A percentile compares a stretch with the other conserved stretches of the same genome.
These are phyloP conservation scores for Acridotheres tristis DNA, from an alignment of 2,797 vertebrate genomes.

Conservation along the genomic window DNA sequence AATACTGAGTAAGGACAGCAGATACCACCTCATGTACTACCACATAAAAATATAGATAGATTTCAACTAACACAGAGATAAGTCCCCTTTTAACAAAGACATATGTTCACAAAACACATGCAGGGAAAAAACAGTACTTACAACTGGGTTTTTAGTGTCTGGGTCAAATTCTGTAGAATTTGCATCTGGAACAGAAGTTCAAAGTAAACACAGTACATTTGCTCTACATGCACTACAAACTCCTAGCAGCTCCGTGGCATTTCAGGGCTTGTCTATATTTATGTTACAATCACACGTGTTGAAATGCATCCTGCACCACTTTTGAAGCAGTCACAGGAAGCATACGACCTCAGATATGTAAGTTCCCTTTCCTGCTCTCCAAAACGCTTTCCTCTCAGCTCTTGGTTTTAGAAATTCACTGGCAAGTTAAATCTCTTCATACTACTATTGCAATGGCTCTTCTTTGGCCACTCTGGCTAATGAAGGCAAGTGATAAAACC, in stretches of 20 bases:
- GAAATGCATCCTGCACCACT: neutral
- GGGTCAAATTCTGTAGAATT: constrained; percentile 83
- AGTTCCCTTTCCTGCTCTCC: neutral
- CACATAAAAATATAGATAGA: neutral
- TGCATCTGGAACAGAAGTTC: constrained; percentile 73
- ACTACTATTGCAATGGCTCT: neutral
- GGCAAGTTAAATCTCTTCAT: neutral
- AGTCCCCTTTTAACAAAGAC: neutral
- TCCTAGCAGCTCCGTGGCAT: neutral
- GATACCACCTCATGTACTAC: neutral
- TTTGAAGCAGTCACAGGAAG: neutral
- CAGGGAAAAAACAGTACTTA: constrained; percentile 66
- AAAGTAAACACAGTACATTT: neutral
- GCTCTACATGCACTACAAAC: neutral
- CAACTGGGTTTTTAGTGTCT: constrained; percentile 72
- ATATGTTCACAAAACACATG: neutral
- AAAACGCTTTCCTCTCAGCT: neutral
- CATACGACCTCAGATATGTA: neutral
- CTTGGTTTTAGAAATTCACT: neutral
- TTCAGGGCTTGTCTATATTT: neutral
- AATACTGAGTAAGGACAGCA: neutral
- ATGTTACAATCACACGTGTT: neutral
- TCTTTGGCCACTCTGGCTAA: neutral
- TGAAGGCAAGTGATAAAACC: neutral
- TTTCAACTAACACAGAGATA: neutral